These are phyloP conservation scores for Ammodytes dubius DNA, from an alignment of 2,113 vertebrate genomes.

Conservation along the genomic window DNA sequence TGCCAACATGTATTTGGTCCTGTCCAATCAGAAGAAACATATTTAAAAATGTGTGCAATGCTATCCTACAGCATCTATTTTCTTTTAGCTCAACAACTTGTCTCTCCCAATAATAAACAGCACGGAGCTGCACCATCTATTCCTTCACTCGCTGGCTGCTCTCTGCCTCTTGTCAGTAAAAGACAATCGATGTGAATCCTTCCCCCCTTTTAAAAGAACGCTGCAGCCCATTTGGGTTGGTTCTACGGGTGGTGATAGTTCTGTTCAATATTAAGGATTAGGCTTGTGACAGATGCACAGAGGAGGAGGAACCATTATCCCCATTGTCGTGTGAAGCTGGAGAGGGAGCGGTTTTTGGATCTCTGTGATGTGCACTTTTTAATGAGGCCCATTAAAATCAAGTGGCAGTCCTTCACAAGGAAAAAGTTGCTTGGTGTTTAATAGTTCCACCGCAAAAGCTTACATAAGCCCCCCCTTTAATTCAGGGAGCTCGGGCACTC, in stretches of 20 bases:
- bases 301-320: slow-evolving; percentile 73
- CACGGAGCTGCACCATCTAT: slow-evolving; percentile 42
- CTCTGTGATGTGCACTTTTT: slow-evolving; percentile 84
- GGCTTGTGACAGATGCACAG: slow-evolving; percentile 58
- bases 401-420: slow-evolving; percentile 84
- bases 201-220: slow-evolving; percentile 51
- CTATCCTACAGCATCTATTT: slow-evolving; percentile 46
- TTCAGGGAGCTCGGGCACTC: slow-evolving; percentile 74
- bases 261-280: slow-evolving; percentile 73
- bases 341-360: slow-evolving; percentile 71
- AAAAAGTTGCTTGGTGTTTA: slow-evolving; percentile 84
- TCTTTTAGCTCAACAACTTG: slow-evolving; percentile 57
- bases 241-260: slow-evolving; percentile 45
- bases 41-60: slow-evolving; percentile 30
- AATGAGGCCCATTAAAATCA: slow-evolving; percentile 87
- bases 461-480: slow-evolving; percentile 85
- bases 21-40: slow-evolving; percentile 1
- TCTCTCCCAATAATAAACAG: slow-evolving; percentile 65
- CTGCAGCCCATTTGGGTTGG: slow-evolving; percentile 56
- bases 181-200: slow-evolving; percentile 75
- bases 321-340: slow-evolving; percentile 75
- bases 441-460: slow-evolving; percentile 84
- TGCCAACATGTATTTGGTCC: slow-evolving; percentile 26
- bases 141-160: slow-evolving; percentile 57
- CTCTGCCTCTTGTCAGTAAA: slow-evolving; percentile 72